These are phyloP conservation scores for Urophycis tenuis DNA, from an alignment of 2,797 vertebrate species.

Conservation along the genomic window DNA sequence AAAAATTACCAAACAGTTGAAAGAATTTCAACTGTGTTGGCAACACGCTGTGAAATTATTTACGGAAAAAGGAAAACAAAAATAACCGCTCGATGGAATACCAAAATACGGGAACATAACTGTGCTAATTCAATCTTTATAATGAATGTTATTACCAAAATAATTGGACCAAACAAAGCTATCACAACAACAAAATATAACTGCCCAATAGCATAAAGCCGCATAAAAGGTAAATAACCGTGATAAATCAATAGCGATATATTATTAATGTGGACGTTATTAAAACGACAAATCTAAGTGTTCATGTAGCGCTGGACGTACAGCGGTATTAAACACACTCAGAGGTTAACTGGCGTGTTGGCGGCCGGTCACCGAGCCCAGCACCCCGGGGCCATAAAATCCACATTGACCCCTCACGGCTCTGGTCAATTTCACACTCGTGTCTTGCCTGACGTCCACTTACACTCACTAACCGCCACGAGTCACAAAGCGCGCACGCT, in stretches of 20 bases:
- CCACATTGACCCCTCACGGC: constrained; percentile 39
- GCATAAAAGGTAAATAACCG: constrained; percentile 2
- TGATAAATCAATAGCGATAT: constrained; percentile 7
- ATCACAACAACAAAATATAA: neutral
- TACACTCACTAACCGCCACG: constrained; percentile 41
- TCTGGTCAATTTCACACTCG: constrained; percentile 66
- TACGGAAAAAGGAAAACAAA: neutral
- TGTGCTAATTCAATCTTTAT: neutral
- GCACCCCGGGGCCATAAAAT: constrained; percentile 55
- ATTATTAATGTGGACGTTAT: constrained; percentile 21
- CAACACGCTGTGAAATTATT: neutral
- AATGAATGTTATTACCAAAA: neutral
- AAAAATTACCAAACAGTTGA: neutral
- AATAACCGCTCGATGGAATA: neutral
- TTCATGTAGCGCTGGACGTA: constrained; percentile 14
- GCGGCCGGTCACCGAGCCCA: constrained; percentile 36
- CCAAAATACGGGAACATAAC: neutral
- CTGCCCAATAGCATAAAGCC: neutral
- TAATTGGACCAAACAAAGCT: neutral
- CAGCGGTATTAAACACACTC: constrained; percentile 14
- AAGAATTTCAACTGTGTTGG: neutral
- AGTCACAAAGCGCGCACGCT: constrained; percentile 18
- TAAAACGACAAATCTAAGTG: neutral
- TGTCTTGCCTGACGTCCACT: constrained; percentile 43
- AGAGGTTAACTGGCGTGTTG: constrained; percentile 43